phyloP scores from a whole-genome alignment of 1,140 invertebrate genomes.

The Drosophila nigrodunni region DNA sequence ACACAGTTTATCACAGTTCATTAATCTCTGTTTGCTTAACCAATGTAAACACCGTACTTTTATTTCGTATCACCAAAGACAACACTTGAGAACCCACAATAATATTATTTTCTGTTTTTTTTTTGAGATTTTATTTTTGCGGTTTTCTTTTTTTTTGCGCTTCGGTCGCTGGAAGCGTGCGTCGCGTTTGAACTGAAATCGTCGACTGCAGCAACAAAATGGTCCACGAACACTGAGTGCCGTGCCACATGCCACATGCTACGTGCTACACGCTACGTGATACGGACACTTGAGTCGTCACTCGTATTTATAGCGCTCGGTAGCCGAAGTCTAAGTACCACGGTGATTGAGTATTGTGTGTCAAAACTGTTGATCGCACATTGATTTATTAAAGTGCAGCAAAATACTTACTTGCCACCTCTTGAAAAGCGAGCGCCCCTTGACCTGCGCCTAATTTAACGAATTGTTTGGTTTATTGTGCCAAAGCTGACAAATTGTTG shows the following conservation, averaged over 20 bases:
- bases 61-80: not conserved
- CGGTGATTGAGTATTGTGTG: constrained; percentile 5
- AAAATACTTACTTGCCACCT: not conserved
- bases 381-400: constrained; percentile 4
- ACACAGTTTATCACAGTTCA: constrained; percentile 3
- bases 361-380: constrained; percentile 7
- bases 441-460: not conserved
- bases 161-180: constrained; percentile 61
- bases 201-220: constrained; percentile 60
- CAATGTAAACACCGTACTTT: constrained; percentile 5
- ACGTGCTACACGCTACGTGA: not conserved
- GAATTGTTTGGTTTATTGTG: not conserved
- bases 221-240: constrained; percentile 10
- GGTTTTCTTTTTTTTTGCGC: not conserved
- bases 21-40: not conserved
- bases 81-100: not conserved
- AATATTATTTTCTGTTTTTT: not conserved
- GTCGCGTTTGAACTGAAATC: constrained; percentile 65
- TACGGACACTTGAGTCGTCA: not conserved
- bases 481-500: not conserved
- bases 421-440: not conserved
- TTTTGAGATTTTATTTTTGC: constrained; percentile 29
- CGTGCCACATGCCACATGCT: not conserved
- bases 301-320: not conserved
- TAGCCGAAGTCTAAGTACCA: not conserved